phyloP scores from a whole-genome alignment of 2,888 invertebrate genomes.

The Pollenia amentaria region DNA sequence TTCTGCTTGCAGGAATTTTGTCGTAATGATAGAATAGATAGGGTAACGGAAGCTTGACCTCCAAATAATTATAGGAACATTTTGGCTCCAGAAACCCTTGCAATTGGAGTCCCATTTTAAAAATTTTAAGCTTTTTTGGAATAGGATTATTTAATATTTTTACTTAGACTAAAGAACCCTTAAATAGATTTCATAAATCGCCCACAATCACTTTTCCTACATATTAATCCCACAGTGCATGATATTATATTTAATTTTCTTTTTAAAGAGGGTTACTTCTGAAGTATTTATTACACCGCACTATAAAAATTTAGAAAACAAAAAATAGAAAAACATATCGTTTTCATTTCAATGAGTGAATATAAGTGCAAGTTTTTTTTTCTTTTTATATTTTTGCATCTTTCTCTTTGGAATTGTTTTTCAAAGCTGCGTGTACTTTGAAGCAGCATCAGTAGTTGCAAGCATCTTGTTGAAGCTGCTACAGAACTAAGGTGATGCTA shows the following conservation, averaged over 20 bases:
- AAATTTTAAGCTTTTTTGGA: too few relatives aligned
- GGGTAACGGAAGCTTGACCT: too few relatives aligned
- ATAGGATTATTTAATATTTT: too few relatives aligned
- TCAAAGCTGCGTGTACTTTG: conserved; percentile 52
- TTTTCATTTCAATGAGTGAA: conserved; percentile 68
- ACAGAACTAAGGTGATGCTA: conserved; percentile 49
- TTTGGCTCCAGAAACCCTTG: too few relatives aligned
- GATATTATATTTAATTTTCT: conserved; percentile 36
- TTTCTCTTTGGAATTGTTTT: conserved; percentile 8
- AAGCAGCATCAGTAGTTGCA: conserved; percentile 45
- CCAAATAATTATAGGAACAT: too few relatives aligned
- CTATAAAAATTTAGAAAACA: conserved; percentile 33
- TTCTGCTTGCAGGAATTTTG: too few relatives aligned
- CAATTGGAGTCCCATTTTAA: too few relatives aligned
- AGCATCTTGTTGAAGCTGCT: conserved; percentile 15
- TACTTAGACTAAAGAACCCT: too few relatives aligned
- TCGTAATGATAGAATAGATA: too few relatives aligned
- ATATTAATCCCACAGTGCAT: conserved; percentile 28
- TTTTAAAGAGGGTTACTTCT: conserved; percentile 37
- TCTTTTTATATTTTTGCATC: not conserved
- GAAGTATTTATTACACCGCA: conserved; percentile 68
- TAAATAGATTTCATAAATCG: too few relatives aligned
- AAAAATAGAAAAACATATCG: conserved; percentile 56
- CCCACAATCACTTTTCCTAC: too few relatives aligned
- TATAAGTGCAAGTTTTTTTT: conserved; percentile 61